phyloP scores from a whole-genome alignment of 2,888 invertebrate genomes.

The Thalpophila matura region DNA sequence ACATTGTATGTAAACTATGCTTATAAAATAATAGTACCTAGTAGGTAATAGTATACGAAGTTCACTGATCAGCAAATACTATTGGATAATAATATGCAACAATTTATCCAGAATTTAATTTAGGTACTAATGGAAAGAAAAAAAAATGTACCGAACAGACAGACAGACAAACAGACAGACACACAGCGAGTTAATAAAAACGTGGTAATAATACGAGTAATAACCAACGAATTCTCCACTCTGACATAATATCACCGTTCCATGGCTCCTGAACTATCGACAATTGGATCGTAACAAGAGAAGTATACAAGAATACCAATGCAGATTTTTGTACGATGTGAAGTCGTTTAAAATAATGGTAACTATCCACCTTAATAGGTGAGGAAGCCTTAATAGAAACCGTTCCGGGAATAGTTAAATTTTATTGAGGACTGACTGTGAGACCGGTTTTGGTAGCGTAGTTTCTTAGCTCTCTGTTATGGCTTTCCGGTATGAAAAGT shows the following conservation, averaged over 20 bases:
- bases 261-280: neutral
- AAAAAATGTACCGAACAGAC: no score
- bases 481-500: neutral
- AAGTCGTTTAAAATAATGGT: slow-evolving; percentile 32
- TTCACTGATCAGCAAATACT: slow-evolving; percentile 7
- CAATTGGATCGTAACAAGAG: neutral
- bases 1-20: neutral
- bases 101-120: slow-evolving; percentile 4
- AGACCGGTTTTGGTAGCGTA: neutral
- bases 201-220: no score
- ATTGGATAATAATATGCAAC: neutral
- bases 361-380: slow-evolving; percentile 1
- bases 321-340: slow-evolving; percentile 22
- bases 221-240: slow-evolving; percentile 7
- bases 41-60: neutral
- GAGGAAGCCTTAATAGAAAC: slow-evolving; percentile 17
- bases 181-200: no score
- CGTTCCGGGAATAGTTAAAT: slow-evolving; percentile 13
- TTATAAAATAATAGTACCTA: neutral
- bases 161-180: no score
- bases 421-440: slow-evolving; percentile 2
- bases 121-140: neutral
- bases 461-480: neutral
- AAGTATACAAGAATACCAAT: neutral
- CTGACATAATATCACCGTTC: slow-evolving; percentile 16